phyloP scores from a whole-genome alignment of 1,140 invertebrate species.

The Drosophila athabasca region DNA sequence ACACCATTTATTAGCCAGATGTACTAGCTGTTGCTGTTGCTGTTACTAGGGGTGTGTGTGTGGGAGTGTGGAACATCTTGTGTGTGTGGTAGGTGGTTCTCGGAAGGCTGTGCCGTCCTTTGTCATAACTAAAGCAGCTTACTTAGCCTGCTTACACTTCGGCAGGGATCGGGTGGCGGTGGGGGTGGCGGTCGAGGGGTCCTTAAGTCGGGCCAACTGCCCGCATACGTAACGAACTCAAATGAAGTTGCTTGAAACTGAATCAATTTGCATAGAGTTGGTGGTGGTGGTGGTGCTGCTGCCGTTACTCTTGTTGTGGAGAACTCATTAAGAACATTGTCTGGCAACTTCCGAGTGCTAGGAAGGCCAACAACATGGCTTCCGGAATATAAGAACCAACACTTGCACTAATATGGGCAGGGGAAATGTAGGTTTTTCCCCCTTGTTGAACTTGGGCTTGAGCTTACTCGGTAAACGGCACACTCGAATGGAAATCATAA shows the following conservation, averaged over 20 bases:
- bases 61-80: not conserved
- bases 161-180: not conserved
- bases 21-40: constrained; percentile 34
- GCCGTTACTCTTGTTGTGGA: constrained; percentile 40
- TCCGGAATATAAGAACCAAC: constrained; percentile 25
- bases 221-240: constrained; percentile 77
- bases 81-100: constrained; percentile 12
- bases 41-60: constrained; percentile 13
- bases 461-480: constrained; percentile 33
- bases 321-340: constrained; percentile 68
- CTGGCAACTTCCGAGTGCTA: constrained; percentile 29
- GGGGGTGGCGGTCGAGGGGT: too few relatives aligned
- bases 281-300: constrained; percentile 36
- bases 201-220: constrained; percentile 39
- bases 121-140: constrained; percentile 51
- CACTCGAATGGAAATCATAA: constrained; percentile 22
- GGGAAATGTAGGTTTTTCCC: constrained; percentile 18
- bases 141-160: constrained; percentile 38
- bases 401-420: constrained; percentile 33
- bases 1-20: constrained; percentile 65
- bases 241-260: constrained; percentile 69
- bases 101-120: constrained; percentile 32
- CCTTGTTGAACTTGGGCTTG: constrained; percentile 11
- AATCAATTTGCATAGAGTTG: constrained; percentile 76
- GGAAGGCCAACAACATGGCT: constrained; percentile 21